Base-by-base conservation (phyloP, 1,140 invertebrate genomes). In the Rhyacophila brunnea region DNA sequence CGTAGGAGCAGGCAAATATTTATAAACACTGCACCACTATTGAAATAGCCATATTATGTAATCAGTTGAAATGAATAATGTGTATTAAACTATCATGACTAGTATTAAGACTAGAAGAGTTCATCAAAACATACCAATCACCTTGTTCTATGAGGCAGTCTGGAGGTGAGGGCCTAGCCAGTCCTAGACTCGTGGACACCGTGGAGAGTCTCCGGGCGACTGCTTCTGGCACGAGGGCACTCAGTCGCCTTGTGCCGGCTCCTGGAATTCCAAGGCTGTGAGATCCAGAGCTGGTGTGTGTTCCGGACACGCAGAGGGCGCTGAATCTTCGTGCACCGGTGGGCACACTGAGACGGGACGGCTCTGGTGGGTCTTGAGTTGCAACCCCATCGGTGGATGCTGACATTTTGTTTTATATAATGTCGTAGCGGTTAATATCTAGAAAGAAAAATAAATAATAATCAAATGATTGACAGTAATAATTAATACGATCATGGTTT, bases 61-160 rank as follows among this genome's bases (percentile, higher is more conserved):
- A n/a, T n/a, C n/a, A n/a, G n/a, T n/a, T n/a, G n/a, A n/a, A n/a
- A n/a, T n/a, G n/a, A n/a, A n/a, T n/a, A n/a, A n/a, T n/a, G n/a
- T n/a, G n/a, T n/a, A n/a, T n/a, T n/a, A n/a, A n/a, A n/a, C n/a
- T n/a, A n/a, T n/a, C n/a, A n/a, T n/a, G n/a, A n/a, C n/a, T n/a
- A n/a, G n/a, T n/a, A n/a, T n/a, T n/a, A n/a, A n/a, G n/a, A 28
- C 23, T 28, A 28, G 23, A 28, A 5, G 23, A 5, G 23, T 28
- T 28, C 4, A 3, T 28, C 23, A 28, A 28, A 28, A 28, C 23
- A 28, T 28, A 28, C 23, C 23, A 28, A 28, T 28, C 20, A 65
- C 63, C 63, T 65, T 65, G 63, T 35, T 65, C 63, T 34, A 65
- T 47, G 14, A 65, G 47, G 19, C 55, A 54, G 11, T 65, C 63